Conservation (phyloP, 2,888 invertebrate genomes). For the Plebejus anna region DNA sequence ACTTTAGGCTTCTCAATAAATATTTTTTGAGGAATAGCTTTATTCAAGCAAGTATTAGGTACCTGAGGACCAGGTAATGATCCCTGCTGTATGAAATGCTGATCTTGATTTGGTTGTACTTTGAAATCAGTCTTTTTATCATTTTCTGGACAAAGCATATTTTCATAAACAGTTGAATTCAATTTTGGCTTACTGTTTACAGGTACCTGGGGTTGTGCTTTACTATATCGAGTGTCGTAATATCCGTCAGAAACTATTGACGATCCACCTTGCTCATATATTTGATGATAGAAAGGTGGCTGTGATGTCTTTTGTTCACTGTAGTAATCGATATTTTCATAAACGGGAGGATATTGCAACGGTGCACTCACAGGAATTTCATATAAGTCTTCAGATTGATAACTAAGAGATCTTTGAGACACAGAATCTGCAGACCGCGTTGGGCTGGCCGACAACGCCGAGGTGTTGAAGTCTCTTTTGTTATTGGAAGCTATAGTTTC, state of each 20-base stretch:
- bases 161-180: conserved; percentile 72
- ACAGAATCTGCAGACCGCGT: conserved; percentile 81
- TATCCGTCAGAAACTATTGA: conserved; percentile 46
- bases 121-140: conserved; percentile 68
- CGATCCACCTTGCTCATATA: conserved; percentile 52
- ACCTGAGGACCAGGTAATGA: conserved; percentile 70
- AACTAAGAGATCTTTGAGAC: conserved; percentile 80
- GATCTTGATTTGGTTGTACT: conserved; percentile 57
- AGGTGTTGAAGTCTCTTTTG: conserved; percentile 65
- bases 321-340: conserved; percentile 92
- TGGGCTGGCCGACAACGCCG: conserved; percentile 74
- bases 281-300: conserved; percentile 82
- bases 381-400: conserved; percentile 70
- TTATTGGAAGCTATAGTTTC: conserved; percentile 80
- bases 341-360: conserved; percentile 76
- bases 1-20: conserved; percentile 70
- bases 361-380: conserved; percentile 53
- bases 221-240: conserved; percentile 81
- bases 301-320: conserved; percentile 78
- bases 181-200: conserved; percentile 71
- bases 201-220: conserved; percentile 91
- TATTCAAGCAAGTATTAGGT: conserved; percentile 57
- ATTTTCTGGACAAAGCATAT: conserved; percentile 69
- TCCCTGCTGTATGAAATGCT: conserved; percentile 65
- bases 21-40: conserved; percentile 53